A percentile compares a stretch with the other conserved stretches of the same genome.
These are phyloP conservation scores for Ophion costatus DNA, from an alignment of 2,888 invertebrate species.

Conservation along the genomic window DNA sequence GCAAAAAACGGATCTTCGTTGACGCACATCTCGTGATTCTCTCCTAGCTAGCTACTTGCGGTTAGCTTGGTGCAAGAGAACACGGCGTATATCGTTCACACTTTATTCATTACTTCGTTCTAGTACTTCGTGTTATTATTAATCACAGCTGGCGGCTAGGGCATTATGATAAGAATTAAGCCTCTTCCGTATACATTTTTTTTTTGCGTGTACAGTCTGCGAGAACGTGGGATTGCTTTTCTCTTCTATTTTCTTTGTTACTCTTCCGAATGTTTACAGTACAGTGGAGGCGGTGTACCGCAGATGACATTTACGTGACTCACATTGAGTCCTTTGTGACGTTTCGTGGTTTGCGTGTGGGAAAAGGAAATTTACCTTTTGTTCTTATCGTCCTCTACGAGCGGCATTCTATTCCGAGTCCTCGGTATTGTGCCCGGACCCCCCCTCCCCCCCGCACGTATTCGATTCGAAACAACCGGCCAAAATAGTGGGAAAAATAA, in stretches of 20 bases:
- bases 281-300: constrained; percentile 33
- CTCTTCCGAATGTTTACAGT: constrained; percentile 54
- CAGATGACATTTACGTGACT: constrained; percentile 68
- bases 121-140: constrained; percentile 36
- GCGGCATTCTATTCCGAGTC: constrained; percentile 34
- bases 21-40: constrained; percentile 40
- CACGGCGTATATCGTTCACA: constrained; percentile 12
- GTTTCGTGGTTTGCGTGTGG: constrained; percentile 35
- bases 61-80: constrained; percentile 64
- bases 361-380: constrained; percentile 38
- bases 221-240: constrained; percentile 44
- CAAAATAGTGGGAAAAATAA: background rate
- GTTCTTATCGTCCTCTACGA: constrained; percentile 34
- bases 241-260: constrained; percentile 23
- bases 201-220: constrained; percentile 44
- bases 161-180: constrained; percentile 74
- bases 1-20: constrained; percentile 14
- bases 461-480: background rate
- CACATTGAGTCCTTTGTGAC: constrained; percentile 74
- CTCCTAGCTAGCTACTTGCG: constrained; percentile 64
- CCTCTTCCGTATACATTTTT: constrained; percentile 59
- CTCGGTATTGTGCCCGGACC: background rate
- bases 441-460: background rate
- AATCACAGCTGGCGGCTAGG: constrained; percentile 69
- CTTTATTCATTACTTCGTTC: constrained; percentile 19